Evolutionary conservation across 2,797 vertebrate genomes (phyloP), one percentile per base, ranked within the genome.

Genomic region (Urosaurus nigricauda): DNA sequence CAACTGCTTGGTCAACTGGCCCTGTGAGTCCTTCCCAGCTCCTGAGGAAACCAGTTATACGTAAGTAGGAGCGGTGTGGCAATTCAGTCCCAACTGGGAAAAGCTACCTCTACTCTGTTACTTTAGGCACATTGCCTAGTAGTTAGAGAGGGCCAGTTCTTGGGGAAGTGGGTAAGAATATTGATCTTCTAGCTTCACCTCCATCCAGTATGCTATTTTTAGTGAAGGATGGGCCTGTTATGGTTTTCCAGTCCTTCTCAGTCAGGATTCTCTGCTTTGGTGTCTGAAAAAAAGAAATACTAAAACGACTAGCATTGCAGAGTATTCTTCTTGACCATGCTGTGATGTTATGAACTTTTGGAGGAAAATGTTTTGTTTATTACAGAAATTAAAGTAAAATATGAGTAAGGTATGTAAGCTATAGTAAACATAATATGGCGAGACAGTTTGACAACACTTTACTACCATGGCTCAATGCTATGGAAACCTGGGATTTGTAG

Each of bases 1-100:
- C 81, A 99, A 99, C 95, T 99, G 98, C 89, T 96, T 98, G 82
- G 40, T 98, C 75, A 99, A 98, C 96, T 99, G 98, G 98, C 98
- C 98, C 0, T 29, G 6, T 0, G 97, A 98, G 90, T 94, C 97
- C 37, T 98, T 99, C 92, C 97, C 97, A 1, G 97, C 98, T 1
- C 98, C 98, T 0, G 98, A 98, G 32, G 98, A 98, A 91, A 95
- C 97, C 5, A 96, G 96, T 91, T 98, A 97, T 94, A 98, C 93
- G 98, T 98, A 65, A 96, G 97, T 88, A 84, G 43, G 29, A 53
- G 29, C n/a, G 32, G 9, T 11, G 9, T 70, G 65, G 29, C 40
- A 26, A 24, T 37, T 71, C 51, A 43, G 13, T 71, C 37, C 21
- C 68, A 74, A 26, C 19, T 9, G 40, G 58, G 40, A 21, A 63